Evolutionary conservation across 2,113 vertebrate species (phyloP).

Genomic region (Oceanites oceanicus): DNA sequence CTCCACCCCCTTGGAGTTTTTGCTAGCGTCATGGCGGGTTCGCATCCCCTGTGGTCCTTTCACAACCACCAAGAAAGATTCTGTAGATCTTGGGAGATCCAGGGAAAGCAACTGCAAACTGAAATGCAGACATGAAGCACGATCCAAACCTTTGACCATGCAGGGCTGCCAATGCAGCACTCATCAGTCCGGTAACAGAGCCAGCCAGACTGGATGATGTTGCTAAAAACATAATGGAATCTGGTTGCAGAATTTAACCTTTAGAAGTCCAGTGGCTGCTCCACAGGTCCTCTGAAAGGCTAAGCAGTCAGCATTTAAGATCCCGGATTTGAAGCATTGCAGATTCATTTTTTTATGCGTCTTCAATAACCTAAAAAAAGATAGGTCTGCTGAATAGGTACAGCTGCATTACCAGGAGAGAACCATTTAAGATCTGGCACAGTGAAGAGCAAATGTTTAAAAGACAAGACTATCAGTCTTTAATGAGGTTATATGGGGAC

Average conservation of each 20-base stretch:
- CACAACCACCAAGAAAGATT: neutral
- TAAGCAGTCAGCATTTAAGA: neutral
- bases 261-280: neutral
- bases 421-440: conserved; percentile 50
- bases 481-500: conserved; percentile 41
- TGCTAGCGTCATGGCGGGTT: neutral
- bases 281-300: neutral
- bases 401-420: conserved; percentile 4
- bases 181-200: neutral
- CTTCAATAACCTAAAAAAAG: conserved; percentile 37
- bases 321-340: neutral
- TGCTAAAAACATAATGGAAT: neutral
- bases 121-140: neutral
- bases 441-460: conserved; percentile 14
- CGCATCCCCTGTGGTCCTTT: neutral
- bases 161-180: neutral
- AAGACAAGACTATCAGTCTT: conserved; percentile 28
- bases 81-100: neutral
- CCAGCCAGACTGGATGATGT: neutral
- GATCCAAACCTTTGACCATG: neutral
- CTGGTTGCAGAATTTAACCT: neutral
- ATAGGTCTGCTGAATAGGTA: neutral
- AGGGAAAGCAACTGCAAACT: neutral
- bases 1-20: neutral
- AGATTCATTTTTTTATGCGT: neutral